Evolutionary conservation across 2,113 vertebrate genomes (phyloP), one percentile per base, ranked within the genome.

Genomic region (Silurus asotus): DNA sequence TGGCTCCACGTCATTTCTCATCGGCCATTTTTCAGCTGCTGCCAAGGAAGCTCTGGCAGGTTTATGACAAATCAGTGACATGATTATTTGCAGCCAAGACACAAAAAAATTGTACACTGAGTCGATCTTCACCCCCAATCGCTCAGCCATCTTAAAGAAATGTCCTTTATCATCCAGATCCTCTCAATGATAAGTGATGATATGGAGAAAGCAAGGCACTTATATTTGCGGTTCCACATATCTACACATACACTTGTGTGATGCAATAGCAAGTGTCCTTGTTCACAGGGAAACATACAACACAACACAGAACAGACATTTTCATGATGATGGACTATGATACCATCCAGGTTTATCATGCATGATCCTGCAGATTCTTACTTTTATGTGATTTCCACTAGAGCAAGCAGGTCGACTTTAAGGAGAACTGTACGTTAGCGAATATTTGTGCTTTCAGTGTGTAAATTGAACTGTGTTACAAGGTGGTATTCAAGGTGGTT

Each of bases 51-150:
- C 61, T 65, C 25, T 87, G 83, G 85, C 86, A 85, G 83, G 69
- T 74, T 83, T 85, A 70, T 83, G 83, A 84, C 88, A 87, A 85
- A 85, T 85, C 75, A 79, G 72, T 80, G 83, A 87, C 86, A 86
- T 80, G 83, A 89, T 89, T 89, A 86, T 87, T 86, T 89, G 64
- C 56, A 77, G 83, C 64, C 58, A 49, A 85, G 59, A 28, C n/a
- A 49, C 76, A 81, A 56, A 69, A 59, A 49, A 25, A 25, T 25
- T 75, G 48, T 15, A 5, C 17, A 20, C 45, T 53, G 67, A 86
- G 72, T 53, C 17, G 81, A 65, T 88, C 64, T 84, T 86, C 75
- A 79, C 48, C 80, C 13, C 9, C 9, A 49, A 13, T 75, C 53
- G 14, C 55, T 72, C 25, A 72, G 51, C 28, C 25, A 6, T 19